Base-by-base conservation (phyloP, 92 coral and sea anemone genomes). In the Hydrozoanthus gracilis region DNA sequence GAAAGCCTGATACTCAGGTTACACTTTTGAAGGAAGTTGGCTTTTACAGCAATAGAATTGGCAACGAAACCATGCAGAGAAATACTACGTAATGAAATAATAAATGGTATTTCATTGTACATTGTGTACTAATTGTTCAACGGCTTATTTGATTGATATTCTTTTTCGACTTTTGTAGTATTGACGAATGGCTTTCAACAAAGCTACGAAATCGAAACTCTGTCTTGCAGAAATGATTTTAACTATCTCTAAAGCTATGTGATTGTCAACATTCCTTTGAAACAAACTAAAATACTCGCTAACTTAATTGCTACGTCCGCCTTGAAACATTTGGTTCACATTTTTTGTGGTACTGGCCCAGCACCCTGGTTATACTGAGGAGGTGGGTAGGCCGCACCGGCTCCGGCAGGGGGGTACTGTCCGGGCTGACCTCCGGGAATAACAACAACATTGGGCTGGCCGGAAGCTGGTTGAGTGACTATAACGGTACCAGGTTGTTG, bases 401-500 rank as follows among this genome's bases (percentile, higher is more conserved):
- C 15, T 17, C 44, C 52, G 4, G 73, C 85, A 10, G 73, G 85
- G 9, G 85, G 85, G 14, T 80, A 80, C 62, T 76, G 82, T 2
- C 58, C 85, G 3, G 85, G 74, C 74, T 80, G 85, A 18, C 73
- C 58, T 0, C 85, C 85, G 14, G 85, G 74, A 12, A 46, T 46
- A 17, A 80, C 12, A 16, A 65, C 62, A 18, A 80, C 85, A 61
- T 62, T 80, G 13, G 85, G 85, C 44, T 80, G 85, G 60, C 47
- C 62, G 10, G 47, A 11, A 10, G 14, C 13, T 14, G 85, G 85
- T 14, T 80, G 85, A 48, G 85, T 80, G 4, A 80, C 75, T 9
- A 80, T 80, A 4, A 80, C 73, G 51, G 85, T 12, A 44, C 85
- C 85, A 7, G 85, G 85, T 65, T 80, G 85, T 61, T 80, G 74